phyloP scores from a whole-genome alignment of 2,113 vertebrate genomes.

The Rissa tridactyla region DNA sequence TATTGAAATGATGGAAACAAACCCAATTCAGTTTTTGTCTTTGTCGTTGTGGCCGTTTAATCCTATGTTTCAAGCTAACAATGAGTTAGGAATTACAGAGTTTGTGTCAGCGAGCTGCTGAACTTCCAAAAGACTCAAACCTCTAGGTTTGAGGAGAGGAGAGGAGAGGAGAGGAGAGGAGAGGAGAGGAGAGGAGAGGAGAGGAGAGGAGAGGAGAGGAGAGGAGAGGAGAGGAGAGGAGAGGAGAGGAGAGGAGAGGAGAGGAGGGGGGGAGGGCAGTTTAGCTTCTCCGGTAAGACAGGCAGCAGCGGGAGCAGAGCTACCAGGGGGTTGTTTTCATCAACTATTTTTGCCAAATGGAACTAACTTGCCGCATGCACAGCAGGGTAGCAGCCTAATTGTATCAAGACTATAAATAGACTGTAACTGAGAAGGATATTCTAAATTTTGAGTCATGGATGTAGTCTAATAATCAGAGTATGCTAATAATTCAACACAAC shows the following conservation, averaged over 20 bases:
- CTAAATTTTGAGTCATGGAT: neutral
- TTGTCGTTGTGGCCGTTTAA: neutral
- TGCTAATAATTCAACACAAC: neutral
- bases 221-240: neutral
- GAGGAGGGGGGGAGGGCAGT: neutral
- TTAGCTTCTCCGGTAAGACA: neutral
- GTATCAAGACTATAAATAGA: neutral
- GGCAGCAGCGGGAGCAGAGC: neutral
- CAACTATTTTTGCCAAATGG: neutral
- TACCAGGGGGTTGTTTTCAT: neutral
- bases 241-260: neutral
- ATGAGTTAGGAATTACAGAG: neutral
- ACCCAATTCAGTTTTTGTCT: neutral
- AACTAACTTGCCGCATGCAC: neutral
- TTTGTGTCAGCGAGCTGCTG: neutral
- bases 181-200: neutral
- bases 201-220: neutral
- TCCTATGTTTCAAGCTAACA: neutral
- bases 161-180: neutral
- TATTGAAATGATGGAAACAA: neutral
- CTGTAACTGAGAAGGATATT: neutral
- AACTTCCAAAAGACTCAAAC: neutral
- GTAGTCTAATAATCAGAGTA: neutral
- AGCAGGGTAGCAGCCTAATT: neutral
- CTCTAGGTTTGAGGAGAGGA: neutral